phyloP scores from a whole-genome alignment of 2,888 invertebrate species.

The Candidula unifasciata region DNA sequence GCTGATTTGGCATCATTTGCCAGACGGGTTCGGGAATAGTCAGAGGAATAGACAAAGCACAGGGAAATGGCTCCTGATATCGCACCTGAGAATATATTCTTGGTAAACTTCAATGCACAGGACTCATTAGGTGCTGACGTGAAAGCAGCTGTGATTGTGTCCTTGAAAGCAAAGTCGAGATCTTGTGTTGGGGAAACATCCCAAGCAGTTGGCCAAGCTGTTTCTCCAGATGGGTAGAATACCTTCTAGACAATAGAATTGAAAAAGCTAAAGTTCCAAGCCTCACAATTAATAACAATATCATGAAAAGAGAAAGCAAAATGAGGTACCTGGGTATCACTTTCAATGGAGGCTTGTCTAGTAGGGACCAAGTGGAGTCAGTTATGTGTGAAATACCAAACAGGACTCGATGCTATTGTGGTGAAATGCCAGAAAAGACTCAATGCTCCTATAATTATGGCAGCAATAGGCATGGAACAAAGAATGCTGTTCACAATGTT shows the following conservation, averaged over 20 bases:
- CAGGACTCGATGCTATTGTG: no score
- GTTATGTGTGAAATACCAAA: no score
- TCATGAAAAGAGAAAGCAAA: no score
- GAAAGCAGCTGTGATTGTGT: slow-evolving; percentile 92
- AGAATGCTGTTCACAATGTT: no score
- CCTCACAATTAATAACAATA: slow-evolving; percentile 79
- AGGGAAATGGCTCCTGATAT: slow-evolving; percentile 77
- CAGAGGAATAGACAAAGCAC: slow-evolving; percentile 78
- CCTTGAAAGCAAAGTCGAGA: slow-evolving; percentile 81
- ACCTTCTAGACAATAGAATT: no score
- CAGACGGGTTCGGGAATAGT: slow-evolving; percentile 76
- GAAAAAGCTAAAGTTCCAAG: slow-evolving; percentile 71
- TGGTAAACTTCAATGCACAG: slow-evolving; percentile 81
- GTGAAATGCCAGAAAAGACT: no score
- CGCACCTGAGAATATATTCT: slow-evolving; percentile 83
- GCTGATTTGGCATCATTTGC: slow-evolving; percentile 77
- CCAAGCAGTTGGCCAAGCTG: slow-evolving; percentile 90
- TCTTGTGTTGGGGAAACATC: slow-evolving; percentile 81
- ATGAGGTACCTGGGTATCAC: no score
- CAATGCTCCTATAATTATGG: no score
- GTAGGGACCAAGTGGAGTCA: no score
- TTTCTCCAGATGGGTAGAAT: slow-evolving; percentile 90
- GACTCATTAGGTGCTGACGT: slow-evolving; percentile 69
- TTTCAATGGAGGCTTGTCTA: no score
- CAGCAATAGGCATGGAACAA: no score